Evolutionary conservation across 2,797 vertebrate species (phyloP).

Genomic region (Neomorphus geoffroyi): DNA sequence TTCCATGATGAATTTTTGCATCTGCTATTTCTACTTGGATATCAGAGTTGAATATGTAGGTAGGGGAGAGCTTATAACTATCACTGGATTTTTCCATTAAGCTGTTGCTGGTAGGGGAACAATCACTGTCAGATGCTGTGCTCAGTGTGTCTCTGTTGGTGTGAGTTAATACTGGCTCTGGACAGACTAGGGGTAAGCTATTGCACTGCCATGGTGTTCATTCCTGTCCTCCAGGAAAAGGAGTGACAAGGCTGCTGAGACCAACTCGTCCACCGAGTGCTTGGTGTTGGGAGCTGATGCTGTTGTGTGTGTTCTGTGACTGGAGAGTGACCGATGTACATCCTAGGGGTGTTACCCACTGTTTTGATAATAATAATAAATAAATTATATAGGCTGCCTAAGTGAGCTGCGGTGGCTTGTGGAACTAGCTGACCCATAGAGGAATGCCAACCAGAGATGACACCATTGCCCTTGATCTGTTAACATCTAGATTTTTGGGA

Average conservation of each 20-base stretch:
- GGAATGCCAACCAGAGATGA: not conserved
- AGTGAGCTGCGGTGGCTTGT: not conserved
- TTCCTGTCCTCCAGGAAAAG: not conserved
- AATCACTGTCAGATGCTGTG: not conserved
- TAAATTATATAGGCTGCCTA: not conserved
- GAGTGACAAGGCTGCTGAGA: not conserved
- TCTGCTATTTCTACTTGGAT: not conserved
- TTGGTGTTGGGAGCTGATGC: not conserved
- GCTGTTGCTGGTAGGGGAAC: not conserved
- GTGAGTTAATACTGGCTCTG: not conserved
- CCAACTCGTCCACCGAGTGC: not conserved
- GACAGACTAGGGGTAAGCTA: not conserved
- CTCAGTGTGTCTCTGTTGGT: not conserved
- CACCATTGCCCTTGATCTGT: not conserved
- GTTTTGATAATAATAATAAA: not conserved
- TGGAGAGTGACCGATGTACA: not conserved
- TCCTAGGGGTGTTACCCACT: not conserved
- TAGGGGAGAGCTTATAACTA: not conserved
- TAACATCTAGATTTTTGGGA: not conserved
- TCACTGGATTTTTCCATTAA: not conserved
- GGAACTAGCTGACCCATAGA: not conserved
- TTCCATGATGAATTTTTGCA: not conserved
- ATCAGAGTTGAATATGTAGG: not conserved
- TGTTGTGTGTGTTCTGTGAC: not conserved
- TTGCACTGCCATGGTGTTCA: fast-evolving